Percentiles rank a stretch among this genome's conserved stretches.
These are phyloP conservation scores for Drosophila neutralis DNA, from an alignment of 2,888 invertebrate genomes.

Conservation along the genomic window DNA sequence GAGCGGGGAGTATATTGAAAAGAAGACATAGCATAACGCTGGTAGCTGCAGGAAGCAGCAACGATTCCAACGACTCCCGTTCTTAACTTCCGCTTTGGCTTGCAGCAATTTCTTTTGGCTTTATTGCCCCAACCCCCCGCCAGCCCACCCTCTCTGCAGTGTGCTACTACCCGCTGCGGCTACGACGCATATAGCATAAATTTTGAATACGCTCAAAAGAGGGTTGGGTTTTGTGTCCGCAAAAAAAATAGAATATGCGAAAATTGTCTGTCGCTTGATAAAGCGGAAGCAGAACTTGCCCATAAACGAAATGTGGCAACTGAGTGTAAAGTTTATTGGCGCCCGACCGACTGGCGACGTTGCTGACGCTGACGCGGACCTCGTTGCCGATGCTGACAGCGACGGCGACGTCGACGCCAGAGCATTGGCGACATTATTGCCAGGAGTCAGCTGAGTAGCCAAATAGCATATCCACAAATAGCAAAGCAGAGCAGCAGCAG, in stretches of 20 bases:
- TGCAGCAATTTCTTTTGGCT: constrained; percentile 77
- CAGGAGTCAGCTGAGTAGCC: constrained; percentile 5
- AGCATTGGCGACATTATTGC: constrained; percentile 14
- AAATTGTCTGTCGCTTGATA: constrained; percentile 80
- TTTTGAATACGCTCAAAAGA: constrained; percentile 70
- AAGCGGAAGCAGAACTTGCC: constrained; percentile 80
- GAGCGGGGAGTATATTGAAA: constrained; percentile 23
- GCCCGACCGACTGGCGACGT: constrained; percentile 81
- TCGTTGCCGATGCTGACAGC: not conserved
- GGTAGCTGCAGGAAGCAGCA: constrained; percentile 65
- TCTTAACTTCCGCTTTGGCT: constrained; percentile 76
- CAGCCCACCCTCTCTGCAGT: constrained; percentile 1
- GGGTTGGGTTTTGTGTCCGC: constrained; percentile 28
- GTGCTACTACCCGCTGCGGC: constrained; percentile 54
- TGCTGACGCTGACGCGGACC: constrained; percentile 12
- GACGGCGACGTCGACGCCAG: constrained; percentile 5
- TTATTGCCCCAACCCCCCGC: constrained; percentile 54
- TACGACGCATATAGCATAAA: constrained; percentile 78
- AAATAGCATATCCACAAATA: constrained; percentile 18
- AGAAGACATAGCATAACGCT: constrained; percentile 56
- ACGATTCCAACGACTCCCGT: constrained; percentile 75
- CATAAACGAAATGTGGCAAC: constrained; percentile 81
- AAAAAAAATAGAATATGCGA: constrained; percentile 67
- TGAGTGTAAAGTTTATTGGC: constrained; percentile 82
- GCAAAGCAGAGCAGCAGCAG: constrained; percentile 31